A percentile compares a stretch with the other conserved stretches of the same genome.
Evolutionary conservation across 2,888 invertebrate genomes (phyloP).

Genomic region (Panzeria rudis): DNA sequence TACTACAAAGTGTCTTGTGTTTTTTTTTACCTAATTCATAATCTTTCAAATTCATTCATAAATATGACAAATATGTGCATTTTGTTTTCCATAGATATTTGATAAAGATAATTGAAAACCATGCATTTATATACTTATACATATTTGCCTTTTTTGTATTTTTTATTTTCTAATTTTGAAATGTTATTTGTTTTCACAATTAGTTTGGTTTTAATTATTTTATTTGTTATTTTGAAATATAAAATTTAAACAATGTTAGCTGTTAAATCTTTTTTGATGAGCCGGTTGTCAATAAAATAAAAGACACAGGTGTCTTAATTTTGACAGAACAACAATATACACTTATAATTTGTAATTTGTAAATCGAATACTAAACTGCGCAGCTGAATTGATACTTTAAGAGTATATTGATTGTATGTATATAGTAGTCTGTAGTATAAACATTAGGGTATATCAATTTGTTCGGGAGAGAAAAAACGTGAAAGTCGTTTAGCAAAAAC

Average conservation of each 20-base stretch:
- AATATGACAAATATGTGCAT: too few species aligned
- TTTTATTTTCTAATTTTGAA: too few species aligned
- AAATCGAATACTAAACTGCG: constrained; percentile 10
- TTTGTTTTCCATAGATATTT: too few species aligned
- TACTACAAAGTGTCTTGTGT: too few species aligned
- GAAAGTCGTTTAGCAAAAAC: too few species aligned
- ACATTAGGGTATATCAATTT: too few species aligned
- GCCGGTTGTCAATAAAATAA: constrained; percentile 5
- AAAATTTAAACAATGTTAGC: neutral
- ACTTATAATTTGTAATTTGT: neutral
- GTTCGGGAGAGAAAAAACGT: too few species aligned
- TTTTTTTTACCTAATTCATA: too few species aligned
- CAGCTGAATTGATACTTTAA: neutral
- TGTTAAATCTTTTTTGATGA: neutral
- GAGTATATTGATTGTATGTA: neutral
- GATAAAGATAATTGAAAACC: too few species aligned
- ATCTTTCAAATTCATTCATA: too few species aligned
- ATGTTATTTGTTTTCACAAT: constrained; percentile 25
- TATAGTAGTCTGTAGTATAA: too few species aligned
- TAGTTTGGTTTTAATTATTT: neutral
- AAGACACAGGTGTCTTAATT: neutral
- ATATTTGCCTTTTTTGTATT: neutral
- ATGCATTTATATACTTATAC: too few species aligned
- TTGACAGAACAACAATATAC: neutral
- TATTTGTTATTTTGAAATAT: neutral